Evolutionary conservation across 2,797 vertebrate species (phyloP).

Genomic region (Falco naumanni): DNA sequence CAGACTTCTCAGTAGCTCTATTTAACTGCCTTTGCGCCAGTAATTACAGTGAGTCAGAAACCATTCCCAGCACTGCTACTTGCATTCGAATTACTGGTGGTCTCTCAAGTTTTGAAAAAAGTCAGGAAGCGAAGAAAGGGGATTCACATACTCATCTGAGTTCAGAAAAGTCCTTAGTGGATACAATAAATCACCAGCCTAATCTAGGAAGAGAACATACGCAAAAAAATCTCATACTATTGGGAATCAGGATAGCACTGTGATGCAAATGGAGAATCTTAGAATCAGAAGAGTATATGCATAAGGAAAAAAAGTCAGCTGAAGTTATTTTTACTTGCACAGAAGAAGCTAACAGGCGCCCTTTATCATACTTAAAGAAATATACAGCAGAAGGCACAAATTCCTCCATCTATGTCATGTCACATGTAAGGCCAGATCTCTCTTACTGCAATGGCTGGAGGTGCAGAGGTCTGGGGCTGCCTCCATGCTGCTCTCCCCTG

Average conservation of each 20-base stretch:
- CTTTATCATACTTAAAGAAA: neutral
- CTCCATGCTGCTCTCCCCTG: neutral
- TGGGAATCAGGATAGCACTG: neutral
- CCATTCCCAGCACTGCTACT: neutral
- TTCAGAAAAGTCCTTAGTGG: neutral
- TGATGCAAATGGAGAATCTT: neutral
- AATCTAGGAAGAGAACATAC: neutral
- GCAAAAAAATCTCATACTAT: neutral
- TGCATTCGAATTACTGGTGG: neutral
- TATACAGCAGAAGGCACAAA: neutral
- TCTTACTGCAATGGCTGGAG: neutral
- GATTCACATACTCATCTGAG: neutral
- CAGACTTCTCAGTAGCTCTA: neutral
- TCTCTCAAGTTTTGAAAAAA: neutral
- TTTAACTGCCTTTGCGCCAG: constrained; percentile 5
- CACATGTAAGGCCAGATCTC: neutral
- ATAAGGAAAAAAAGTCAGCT: neutral
- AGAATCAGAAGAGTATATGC: neutral
- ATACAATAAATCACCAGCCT: neutral
- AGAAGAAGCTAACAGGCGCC: neutral
- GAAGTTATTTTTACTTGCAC: neutral
- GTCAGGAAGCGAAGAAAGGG: neutral
- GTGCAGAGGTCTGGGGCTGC: neutral
- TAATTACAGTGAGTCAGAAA: constrained; percentile 40
- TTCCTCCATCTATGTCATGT: neutral